These are phyloP conservation scores for Monarcha castaneiventris DNA, from an alignment of 2,113 vertebrate species.

Conservation along the genomic window DNA sequence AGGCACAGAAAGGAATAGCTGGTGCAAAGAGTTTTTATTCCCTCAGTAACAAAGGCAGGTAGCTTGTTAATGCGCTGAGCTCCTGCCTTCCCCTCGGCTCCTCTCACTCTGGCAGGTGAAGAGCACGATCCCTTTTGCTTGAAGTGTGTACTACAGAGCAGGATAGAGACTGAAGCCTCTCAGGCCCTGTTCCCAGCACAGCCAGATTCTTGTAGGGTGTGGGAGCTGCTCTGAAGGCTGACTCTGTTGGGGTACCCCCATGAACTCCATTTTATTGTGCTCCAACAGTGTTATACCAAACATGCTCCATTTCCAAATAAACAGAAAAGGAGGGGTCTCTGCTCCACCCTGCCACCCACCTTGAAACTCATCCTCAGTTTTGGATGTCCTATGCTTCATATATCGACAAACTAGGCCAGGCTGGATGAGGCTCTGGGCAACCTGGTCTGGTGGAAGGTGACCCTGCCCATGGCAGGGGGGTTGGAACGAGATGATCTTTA, in stretches of 20 bases:
- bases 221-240: neutral
- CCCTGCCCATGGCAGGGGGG: too few relatives aligned
- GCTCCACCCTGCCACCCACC: neutral
- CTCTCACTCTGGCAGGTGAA: conserved; percentile 32
- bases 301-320: neutral
- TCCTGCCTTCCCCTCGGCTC: neutral
- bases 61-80: neutral
- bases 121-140: neutral
- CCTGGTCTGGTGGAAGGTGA: neutral
- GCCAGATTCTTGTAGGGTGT: neutral
- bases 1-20: conserved; percentile 10
- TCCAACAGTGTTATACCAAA: neutral
- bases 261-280: neutral
- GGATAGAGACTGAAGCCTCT: neutral
- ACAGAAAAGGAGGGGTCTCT: neutral
- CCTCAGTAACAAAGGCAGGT: conserved; percentile 2
- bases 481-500: neutral
- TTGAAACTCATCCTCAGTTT: neutral
- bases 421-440: neutral
- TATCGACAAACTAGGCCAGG: neutral
- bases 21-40: conserved; percentile 22
- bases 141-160: conserved; percentile 2
- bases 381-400: neutral
- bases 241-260: neutral
- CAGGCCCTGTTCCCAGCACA: neutral